Evolutionary conservation across 2,888 invertebrate species (phyloP), one percentile per base, ranked within the genome.

Genomic region (Eulithis testata): DNA sequence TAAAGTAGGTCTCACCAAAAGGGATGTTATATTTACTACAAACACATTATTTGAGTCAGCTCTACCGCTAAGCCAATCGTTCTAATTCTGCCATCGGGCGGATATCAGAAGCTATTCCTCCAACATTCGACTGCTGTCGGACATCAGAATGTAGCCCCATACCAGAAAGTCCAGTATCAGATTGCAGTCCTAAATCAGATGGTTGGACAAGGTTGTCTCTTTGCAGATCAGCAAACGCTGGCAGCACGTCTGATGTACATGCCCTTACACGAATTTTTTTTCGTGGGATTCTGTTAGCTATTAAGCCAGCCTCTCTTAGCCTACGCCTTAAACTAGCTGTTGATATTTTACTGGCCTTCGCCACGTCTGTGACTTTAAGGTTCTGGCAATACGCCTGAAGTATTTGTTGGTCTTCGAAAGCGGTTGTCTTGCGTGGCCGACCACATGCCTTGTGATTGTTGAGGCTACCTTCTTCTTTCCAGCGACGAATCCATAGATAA

Each of bases 381-480:
- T 66, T 66, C 21, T 62, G 66, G 21, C 66, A 66, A 45, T 66
- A 66, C 0, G 66, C 58, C 55, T 66, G 66, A 1, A 66, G 66
- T 21, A 66, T 66, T 47, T 62, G 58, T 36, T 66, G 66, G 59
- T 66, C 66, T 14, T 66, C 66, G 12, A 62, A 66, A 7, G 66
- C 66, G 27, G 66, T 66, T 0, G 66, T 66, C 14, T 66, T 66
- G 5, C 66, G 62, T 0, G 66, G 66, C 9, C 66, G 50, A 27
- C 66, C 66, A 4, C 59, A 50, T 3, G 66, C 58, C 45, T 66
- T 66, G 47, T 58, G 66, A 36, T 54, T 66, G 50, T 44, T 61
- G 31, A 66, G 50, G 11, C 62, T 62, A 11, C 66, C 66, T 43
- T 66, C 66, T 59, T 66, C 66, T 66, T 66, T 66, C 66, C 66